A percentile compares a stretch with the other conserved stretches of the same genome.
Evolutionary conservation across 2,797 vertebrate species (phyloP).

Genomic region (Muraenolepis orangiensis): DNA sequence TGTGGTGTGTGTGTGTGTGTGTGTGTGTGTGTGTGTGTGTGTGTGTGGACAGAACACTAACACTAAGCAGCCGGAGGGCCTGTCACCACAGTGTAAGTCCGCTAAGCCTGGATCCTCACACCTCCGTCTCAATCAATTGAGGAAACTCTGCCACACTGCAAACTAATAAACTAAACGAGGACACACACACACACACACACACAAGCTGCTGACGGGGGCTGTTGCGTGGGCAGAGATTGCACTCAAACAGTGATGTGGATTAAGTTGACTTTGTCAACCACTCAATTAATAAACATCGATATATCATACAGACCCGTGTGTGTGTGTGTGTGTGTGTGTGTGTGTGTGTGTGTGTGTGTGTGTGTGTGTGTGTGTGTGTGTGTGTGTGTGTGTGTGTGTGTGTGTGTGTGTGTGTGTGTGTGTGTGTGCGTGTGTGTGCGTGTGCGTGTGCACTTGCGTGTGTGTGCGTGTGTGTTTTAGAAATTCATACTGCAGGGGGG

Average conservation of each 20-base stretch:
- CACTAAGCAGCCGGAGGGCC: constrained; percentile 31
- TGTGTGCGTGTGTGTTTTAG: background rate
- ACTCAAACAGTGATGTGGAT: constrained; percentile 34
- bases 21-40: constrained; percentile 16
- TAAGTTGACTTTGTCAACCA: constrained; percentile 21
- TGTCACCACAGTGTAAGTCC: constrained; percentile 58
- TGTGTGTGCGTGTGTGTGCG: constrained; percentile 12
- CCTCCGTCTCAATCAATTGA: constrained; percentile 57
- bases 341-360: constrained; percentile 9
- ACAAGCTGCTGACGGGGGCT: background rate
- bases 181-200: constrained; percentile 31
- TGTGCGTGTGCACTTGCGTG: constrained; percentile 1
- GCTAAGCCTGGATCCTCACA: constrained; percentile 59
- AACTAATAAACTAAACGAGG: constrained; percentile 48
- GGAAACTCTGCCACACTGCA: constrained; percentile 57
- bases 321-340: constrained; percentile 11
- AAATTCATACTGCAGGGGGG: too few species aligned
- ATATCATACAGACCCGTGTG: background rate
- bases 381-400: constrained; percentile 8
- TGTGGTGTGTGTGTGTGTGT: constrained; percentile 23
- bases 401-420: background rate
- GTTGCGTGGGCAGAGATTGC: constrained; percentile 17
- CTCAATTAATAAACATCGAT: constrained; percentile 10
- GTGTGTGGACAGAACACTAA: constrained; percentile 11
- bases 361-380: background rate